Evolutionary conservation across 2,113 vertebrate species (phyloP).

Genomic region (Thalassarche chlororhynchos): DNA sequence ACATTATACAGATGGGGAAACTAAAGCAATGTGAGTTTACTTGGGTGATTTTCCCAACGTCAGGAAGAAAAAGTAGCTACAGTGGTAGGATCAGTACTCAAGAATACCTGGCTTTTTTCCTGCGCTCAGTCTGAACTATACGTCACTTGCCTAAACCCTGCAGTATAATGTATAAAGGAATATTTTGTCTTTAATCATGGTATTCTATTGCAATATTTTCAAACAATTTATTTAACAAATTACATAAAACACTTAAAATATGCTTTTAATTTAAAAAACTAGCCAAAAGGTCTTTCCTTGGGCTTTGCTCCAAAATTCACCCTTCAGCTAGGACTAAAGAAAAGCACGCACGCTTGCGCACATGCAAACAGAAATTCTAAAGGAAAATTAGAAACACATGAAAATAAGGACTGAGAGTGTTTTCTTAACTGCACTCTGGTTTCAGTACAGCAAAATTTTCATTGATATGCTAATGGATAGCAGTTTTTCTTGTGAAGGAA

Average conservation of each 20-base stretch:
- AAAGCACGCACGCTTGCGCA: not conserved
- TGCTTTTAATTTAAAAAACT: not conserved
- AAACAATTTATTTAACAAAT: constrained; percentile 17
- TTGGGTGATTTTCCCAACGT: not conserved
- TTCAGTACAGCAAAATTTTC: not conserved
- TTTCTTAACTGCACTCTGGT: not conserved
- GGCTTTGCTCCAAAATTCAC: constrained; percentile 30
- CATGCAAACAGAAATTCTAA: constrained; percentile 16
- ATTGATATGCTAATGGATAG: not conserved
- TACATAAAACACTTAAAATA: not conserved
- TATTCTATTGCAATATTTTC: not conserved
- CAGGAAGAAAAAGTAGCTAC: not conserved
- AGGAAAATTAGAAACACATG: constrained; percentile 55
- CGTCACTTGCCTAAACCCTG: not conserved
- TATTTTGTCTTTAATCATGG: not conserved
- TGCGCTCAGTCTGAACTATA: not conserved
- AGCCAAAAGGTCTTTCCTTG: not conserved
- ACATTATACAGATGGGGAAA: not conserved
- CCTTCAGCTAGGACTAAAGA: not conserved
- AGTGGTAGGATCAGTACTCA: not conserved
- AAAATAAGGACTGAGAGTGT: not conserved
- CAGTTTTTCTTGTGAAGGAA: not conserved
- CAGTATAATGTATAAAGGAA: not conserved
- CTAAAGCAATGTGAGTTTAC: not conserved
- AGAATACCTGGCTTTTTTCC: not conserved